Percentiles rank a stretch among this genome's conserved stretches.
Evolutionary conservation across 2,888 invertebrate species (phyloP).

Genomic region (Schrankia costaestrigalis): DNA sequence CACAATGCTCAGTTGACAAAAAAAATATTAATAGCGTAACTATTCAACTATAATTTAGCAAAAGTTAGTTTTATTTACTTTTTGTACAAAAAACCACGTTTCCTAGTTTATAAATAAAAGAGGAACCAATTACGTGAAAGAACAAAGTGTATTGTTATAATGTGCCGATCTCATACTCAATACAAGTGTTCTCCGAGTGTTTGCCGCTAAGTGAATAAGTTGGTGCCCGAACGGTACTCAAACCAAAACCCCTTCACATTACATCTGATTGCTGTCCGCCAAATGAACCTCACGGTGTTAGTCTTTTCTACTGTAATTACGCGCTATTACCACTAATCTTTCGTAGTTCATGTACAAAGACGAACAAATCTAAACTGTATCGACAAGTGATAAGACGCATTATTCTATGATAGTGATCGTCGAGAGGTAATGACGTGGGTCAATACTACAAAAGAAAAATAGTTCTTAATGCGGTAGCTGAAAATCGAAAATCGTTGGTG

Average conservation of each 20-base stretch:
- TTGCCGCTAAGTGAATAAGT: slow-evolving; percentile 61
- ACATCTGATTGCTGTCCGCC: slow-evolving; percentile 64
- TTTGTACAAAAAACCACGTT: too few species aligned
- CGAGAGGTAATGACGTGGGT: slow-evolving; percentile 23
- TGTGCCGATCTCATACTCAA: too few species aligned
- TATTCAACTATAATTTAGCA: too few species aligned
- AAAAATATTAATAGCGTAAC: too few species aligned
- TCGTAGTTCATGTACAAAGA: slow-evolving; percentile 32
- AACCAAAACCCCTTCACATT: slow-evolving; percentile 61
- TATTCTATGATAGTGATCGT: slow-evolving; percentile 27
- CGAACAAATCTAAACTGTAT: slow-evolving; percentile 40
- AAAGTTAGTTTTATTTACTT: too few species aligned
- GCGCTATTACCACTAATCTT: slow-evolving; percentile 76
- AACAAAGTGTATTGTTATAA: too few species aligned
- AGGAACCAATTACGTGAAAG: too few species aligned
- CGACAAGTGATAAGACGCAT: slow-evolving; percentile 36
- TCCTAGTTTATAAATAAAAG: too few species aligned
- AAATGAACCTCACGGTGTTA: slow-evolving; percentile 77
- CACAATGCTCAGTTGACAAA: too few species aligned
- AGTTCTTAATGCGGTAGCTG: slow-evolving; percentile 60
- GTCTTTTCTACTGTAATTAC: slow-evolving; percentile 79
- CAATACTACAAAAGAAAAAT: slow-evolving; percentile 49
- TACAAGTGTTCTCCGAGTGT: slow-evolving; percentile 39
- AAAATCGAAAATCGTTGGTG: slow-evolving; percentile 59
- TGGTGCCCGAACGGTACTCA: slow-evolving; percentile 50